Percentiles rank a stretch among this genome's conserved stretches.
Conservation (phyloP, 2,888 invertebrate genomes). For the Polylopha cassiicola region DNA sequence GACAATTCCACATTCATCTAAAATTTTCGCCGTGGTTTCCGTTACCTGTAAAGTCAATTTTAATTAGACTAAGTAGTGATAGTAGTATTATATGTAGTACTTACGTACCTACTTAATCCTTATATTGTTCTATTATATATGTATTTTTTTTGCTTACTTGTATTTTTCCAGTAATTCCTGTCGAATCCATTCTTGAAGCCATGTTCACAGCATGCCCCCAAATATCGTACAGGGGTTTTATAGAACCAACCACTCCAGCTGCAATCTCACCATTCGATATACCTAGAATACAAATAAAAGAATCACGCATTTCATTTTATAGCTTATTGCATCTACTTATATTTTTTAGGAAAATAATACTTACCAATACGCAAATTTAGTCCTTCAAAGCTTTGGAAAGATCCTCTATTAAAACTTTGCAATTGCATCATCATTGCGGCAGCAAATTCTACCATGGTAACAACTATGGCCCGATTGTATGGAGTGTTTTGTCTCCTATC, state of each 20-base stretch:
- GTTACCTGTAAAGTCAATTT: slow-evolving; percentile 73
- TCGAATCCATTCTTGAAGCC: slow-evolving; percentile 97
- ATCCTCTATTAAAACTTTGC: slow-evolving; percentile 75
- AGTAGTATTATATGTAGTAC: too few relatives aligned
- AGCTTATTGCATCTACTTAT: slow-evolving; percentile 7
- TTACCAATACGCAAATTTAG: slow-evolving; percentile 85
- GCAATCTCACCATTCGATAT: slow-evolving; percentile 94
- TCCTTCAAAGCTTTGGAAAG: slow-evolving; percentile 78
- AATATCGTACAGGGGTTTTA: slow-evolving; percentile 96
- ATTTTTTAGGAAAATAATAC: slow-evolving; percentile 19
- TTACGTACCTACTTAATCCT: too few relatives aligned
- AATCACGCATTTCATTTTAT: neutral
- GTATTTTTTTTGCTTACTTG: slow-evolving; percentile 73
- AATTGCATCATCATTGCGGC: slow-evolving; percentile 72
- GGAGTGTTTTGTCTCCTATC: slow-evolving; percentile 49
- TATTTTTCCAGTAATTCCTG: slow-evolving; percentile 87
- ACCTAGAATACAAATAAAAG: slow-evolving; percentile 64
- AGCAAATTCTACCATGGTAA: slow-evolving; percentile 71
- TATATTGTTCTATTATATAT: too few relatives aligned
- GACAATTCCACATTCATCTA: slow-evolving; percentile 81
- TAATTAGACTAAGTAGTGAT: too few relatives aligned
- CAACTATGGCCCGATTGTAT: slow-evolving; percentile 59
- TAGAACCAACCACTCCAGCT: slow-evolving; percentile 95
- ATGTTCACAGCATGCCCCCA: slow-evolving; percentile 99
- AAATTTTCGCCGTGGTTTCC: slow-evolving; percentile 82